Evolutionary conservation across 2,888 invertebrate genomes (phyloP), one percentile per base, ranked within the genome.

Genomic region (Oxyscelio sp.): DNA sequence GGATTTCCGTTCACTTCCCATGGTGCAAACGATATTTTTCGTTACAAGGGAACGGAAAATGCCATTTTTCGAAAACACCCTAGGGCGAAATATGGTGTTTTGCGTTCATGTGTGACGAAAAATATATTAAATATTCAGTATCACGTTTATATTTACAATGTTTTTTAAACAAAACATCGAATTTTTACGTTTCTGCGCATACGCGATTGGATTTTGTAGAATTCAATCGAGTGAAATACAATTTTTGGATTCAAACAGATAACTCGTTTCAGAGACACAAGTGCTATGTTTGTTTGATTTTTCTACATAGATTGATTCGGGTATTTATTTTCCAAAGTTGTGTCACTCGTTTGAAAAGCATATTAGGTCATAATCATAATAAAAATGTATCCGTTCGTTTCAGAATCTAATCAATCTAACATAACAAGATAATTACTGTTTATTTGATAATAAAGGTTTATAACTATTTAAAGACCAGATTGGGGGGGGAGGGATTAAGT

Each of bases 61-160:
- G n/a, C n/a, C n/a, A n/a, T n/a, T n/a, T n/a, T n/a, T n/a, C n/a
- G n/a, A n/a, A n/a, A n/a, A n/a, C n/a, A n/a, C n/a, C n/a, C n/a
- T n/a, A n/a, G n/a, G n/a, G n/a, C n/a, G n/a, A n/a, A n/a, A n/a
- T n/a, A n/a, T n/a, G n/a, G n/a, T n/a, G n/a, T n/a, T n/a, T n/a
- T n/a, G n/a, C n/a, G n/a, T n/a, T n/a, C n/a, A n/a, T n/a, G n/a
- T n/a, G n/a, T n/a, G n/a, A n/a, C n/a, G n/a, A n/a, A n/a, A n/a
- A n/a, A n/a, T 90, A 90, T 91, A 92, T 90, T 89, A 90, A 91
- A 77, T 85, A 85, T 83, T 79, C 85, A 80, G 63, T 81, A 86
- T 75, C 43, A 50, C 68, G 22, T 78, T 52, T 45, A 56, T 83
- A 77, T 73, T 70, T 83, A 73, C 78, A 61, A 65, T 52, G 43